Evolutionary conservation across 2,113 vertebrate species (phyloP).

Genomic region (Verasper variegatus): DNA sequence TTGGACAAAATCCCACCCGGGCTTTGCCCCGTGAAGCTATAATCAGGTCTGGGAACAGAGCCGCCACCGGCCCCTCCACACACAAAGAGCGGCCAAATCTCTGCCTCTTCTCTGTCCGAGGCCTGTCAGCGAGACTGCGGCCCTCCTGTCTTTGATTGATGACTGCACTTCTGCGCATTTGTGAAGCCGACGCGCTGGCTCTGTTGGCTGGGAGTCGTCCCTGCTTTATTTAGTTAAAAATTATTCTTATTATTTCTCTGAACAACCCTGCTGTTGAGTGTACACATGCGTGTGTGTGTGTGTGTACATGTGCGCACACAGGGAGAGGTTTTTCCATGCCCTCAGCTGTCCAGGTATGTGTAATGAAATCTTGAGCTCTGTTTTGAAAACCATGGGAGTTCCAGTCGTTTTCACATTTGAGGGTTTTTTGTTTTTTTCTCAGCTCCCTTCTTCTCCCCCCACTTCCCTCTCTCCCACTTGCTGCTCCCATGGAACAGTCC

Average conservation of each 20-base stretch:
- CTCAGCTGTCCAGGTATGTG: slow-evolving; percentile 82
- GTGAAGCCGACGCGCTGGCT: slow-evolving; percentile 52
- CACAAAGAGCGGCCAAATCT: slow-evolving; percentile 17
- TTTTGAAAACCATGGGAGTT: slow-evolving; percentile 80
- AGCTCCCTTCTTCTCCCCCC: slow-evolving; percentile 27
- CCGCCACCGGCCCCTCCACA: slow-evolving; percentile 11
- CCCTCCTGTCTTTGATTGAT: slow-evolving; percentile 57
- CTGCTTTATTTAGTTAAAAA: slow-evolving; percentile 59
- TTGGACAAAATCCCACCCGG: slow-evolving; percentile 31
- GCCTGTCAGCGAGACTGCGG: slow-evolving; percentile 52
- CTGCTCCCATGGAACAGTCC: slow-evolving; percentile 53
- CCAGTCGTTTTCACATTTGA: slow-evolving; percentile 75
- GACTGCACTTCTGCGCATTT: slow-evolving; percentile 47
- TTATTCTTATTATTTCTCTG: slow-evolving; percentile 69
- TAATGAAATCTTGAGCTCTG: slow-evolving; percentile 78
- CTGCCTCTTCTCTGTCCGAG: slow-evolving; percentile 20
- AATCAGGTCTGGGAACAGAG: slow-evolving; percentile 29
- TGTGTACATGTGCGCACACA: not conserved
- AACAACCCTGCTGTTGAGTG: slow-evolving; percentile 46
- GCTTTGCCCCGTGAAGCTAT: not conserved
- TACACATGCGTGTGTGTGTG: slow-evolving; percentile 24
- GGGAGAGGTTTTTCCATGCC: slow-evolving; percentile 79
- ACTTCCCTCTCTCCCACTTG: slow-evolving; percentile 17
- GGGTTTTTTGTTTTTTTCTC: slow-evolving; percentile 46
- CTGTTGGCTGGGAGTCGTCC: slow-evolving; percentile 40